phyloP scores from a whole-genome alignment of 2,113 vertebrate genomes.

The Neodon shergylaensis region DNA sequence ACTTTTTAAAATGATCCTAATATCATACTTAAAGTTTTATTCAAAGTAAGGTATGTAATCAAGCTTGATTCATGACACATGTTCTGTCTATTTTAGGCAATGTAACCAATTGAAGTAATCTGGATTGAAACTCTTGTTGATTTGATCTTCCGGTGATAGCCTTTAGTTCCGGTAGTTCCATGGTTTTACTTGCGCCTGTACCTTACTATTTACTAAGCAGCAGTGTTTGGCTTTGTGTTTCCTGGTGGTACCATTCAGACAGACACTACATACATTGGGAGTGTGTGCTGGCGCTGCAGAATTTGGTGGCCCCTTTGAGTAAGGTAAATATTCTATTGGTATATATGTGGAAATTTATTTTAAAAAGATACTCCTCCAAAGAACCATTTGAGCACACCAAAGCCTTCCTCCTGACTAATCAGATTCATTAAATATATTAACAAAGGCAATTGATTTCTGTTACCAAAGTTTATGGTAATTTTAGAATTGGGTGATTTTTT shows the following conservation, averaged over 20 bases:
- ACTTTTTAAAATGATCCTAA: neutral
- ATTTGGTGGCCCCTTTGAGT: neutral
- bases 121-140: neutral
- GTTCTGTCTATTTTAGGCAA: neutral
- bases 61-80: neutral
- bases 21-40: neutral
- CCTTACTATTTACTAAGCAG: neutral
- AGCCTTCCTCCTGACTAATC: neutral
- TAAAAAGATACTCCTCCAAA: neutral
- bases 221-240: neutral
- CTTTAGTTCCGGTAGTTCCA: neutral
- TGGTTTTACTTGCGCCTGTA: neutral
- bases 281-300: neutral
- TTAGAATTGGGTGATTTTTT: neutral
- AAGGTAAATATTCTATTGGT: neutral
- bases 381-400: neutral
- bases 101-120: neutral
- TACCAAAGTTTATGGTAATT: slow-evolving; percentile 1
- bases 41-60: neutral
- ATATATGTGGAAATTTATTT: neutral
- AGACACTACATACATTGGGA: neutral
- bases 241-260: neutral
- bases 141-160: neutral
- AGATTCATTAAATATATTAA: neutral
- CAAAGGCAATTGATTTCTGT: neutral